phyloP scores from a whole-genome alignment of 2,113 vertebrate species.

The Hucho hucho region DNA sequence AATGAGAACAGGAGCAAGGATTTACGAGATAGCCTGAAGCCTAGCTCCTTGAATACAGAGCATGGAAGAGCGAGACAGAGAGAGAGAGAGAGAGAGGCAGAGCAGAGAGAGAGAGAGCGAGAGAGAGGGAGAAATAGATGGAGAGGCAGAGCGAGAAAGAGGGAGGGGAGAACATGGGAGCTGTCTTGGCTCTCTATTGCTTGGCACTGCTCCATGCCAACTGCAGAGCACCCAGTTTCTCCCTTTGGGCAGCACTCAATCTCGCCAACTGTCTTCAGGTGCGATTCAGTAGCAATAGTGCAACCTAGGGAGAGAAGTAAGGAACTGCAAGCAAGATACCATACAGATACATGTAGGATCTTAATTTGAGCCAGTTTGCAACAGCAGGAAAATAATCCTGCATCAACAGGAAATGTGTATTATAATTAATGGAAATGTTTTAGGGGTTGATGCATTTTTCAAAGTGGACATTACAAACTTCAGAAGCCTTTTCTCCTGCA shows the following conservation, averaged over 20 bases:
- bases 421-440: too few species aligned
- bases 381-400: not conserved
- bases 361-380: too few species aligned
- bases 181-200: not conserved
- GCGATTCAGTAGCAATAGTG: not conserved
- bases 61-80: not conserved
- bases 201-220: not conserved
- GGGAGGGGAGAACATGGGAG: not conserved
- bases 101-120: not conserved
- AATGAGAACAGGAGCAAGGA: not conserved
- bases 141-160: not conserved
- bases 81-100: conserved; percentile 21
- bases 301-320: conserved; percentile 2
- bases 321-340: conserved; percentile 6
- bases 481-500: too few species aligned
- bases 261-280: not conserved
- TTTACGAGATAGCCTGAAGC: not conserved
- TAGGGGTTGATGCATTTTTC: too few species aligned
- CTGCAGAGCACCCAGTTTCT: not conserved
- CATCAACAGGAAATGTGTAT: too few species aligned
- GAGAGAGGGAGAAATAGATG: not conserved
- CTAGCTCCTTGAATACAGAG: not conserved
- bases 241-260: not conserved
- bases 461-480: too few species aligned
- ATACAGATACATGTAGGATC: too few species aligned